These are phyloP conservation scores for Mustela erminea DNA, from an alignment of 2,797 vertebrate genomes.

Conservation along the genomic window DNA sequence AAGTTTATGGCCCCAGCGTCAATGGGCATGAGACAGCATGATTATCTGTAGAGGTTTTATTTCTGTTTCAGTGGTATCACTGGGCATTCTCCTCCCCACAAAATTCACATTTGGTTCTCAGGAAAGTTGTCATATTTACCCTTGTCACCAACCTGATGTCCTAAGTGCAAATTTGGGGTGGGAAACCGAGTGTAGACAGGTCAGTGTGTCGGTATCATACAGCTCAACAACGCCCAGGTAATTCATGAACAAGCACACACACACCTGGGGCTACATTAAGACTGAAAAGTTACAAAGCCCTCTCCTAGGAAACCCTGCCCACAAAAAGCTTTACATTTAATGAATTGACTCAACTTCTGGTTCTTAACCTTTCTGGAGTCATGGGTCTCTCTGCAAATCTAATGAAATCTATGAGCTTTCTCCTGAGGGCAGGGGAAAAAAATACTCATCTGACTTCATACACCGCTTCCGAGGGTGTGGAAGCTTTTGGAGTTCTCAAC, in stretches of 20 bases:
- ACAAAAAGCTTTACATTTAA: not conserved
- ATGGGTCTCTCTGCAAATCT: not conserved
- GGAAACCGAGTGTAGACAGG: not conserved
- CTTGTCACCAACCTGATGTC: not conserved
- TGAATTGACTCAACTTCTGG: not conserved
- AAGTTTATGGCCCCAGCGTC: not conserved
- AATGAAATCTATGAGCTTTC: not conserved
- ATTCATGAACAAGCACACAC: not conserved
- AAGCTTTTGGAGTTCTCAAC: not conserved
- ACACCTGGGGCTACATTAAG: not conserved
- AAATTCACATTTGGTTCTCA: not conserved
- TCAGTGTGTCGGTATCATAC: not conserved
- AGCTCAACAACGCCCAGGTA: not conserved
- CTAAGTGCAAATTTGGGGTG: not conserved
- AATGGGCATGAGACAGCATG: not conserved
- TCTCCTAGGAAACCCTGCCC: not conserved
- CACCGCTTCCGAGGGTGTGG: not conserved
- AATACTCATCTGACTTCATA: not conserved
- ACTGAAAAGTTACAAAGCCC: not conserved
- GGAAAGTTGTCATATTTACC: not conserved
- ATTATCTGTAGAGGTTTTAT: not conserved
- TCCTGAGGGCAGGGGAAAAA: not conserved
- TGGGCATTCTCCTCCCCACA: not conserved
- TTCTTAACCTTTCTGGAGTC: not conserved
- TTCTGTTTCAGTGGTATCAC: not conserved